Evolutionary conservation across 2,888 invertebrate species (phyloP), one percentile per base, ranked within the genome.

Genomic region (Nomada lathburiana): DNA sequence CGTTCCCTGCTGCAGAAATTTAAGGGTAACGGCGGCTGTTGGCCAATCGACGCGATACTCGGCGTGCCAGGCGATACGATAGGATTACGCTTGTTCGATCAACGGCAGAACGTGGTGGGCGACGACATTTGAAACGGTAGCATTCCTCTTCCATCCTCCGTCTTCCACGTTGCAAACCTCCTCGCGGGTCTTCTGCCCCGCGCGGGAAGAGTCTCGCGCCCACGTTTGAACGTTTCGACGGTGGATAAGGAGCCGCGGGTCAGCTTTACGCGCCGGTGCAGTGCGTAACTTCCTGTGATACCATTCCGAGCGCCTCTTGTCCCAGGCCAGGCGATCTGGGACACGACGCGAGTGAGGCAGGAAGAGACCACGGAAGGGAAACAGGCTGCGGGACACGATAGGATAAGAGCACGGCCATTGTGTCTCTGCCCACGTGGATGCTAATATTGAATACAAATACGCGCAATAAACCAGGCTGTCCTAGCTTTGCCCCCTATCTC

Each of bases 371-470:
- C 80, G 76, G 77, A 83, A 82, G 82, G 80, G 80, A 84, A 85
- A 82, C 68, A 78, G 75, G 64, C 59, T 59, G 59, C 72, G 84
- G 86, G 84, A 89, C 85, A 89, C 72, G 75, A 72, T 68, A 73
- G 88, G 89, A 88, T 88, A 89, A 88, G 88, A 82, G 71, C 83
- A 80, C 79, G 84, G 86, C 91, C 85, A 91, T 92, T 92, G 91
- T 91, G 89, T 91, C 88, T 88, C 90, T 88, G 87, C 92, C 91
- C 91, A 92, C 92, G 91, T 91, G 86, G 89, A 90, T 89, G 88
- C 88, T 91, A 91, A 91, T 91, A 90, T 91, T 88, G 86, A 89
- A 88, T 88, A 87, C 89, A 88, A 89, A 89, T 90, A 89, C 86
- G 82, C 84, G 86, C 89, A 89, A 89, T 90, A 90, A 90, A 90